Evolutionary conservation across 2,888 invertebrate genomes (phyloP).

Genomic region (Nysson spinosus): DNA sequence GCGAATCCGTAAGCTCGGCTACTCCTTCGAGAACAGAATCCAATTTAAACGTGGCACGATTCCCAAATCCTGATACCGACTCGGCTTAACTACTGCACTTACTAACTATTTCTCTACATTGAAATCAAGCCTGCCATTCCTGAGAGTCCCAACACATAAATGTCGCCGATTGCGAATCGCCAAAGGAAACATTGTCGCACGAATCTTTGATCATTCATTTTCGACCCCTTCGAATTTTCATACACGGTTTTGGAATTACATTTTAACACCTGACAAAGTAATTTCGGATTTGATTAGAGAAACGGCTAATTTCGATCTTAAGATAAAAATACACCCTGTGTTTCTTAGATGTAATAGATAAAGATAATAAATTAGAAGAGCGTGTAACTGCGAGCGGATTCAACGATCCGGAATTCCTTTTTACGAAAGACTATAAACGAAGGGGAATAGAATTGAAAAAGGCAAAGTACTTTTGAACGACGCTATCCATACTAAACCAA

Average conservation of each 20-base stretch:
- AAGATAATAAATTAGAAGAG: not conserved
- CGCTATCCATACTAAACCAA: constrained; percentile 6
- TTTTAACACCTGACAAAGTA: too few relatives aligned
- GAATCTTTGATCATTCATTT: too few relatives aligned
- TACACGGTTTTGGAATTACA: too few relatives aligned
- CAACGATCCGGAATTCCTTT: not conserved
- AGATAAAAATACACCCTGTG: too few relatives aligned
- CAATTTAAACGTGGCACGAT: constrained; percentile 67
- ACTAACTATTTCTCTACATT: constrained; percentile 30
- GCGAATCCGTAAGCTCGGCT: constrained; percentile 52
- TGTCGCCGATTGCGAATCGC: not conserved
- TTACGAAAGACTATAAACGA: not conserved
- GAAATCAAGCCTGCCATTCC: constrained; percentile 16
- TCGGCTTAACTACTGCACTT: constrained; percentile 37
- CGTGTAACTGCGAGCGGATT: not conserved
- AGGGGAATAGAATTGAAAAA: constrained; percentile 5
- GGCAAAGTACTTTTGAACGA: constrained; percentile 1
- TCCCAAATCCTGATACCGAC: constrained; percentile 61
- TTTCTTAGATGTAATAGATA: too few relatives aligned
- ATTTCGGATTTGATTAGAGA: too few relatives aligned
- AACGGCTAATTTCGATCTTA: too few relatives aligned
- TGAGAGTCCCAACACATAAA: constrained; percentile 6
- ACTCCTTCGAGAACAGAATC: constrained; percentile 63
- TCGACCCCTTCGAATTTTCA: too few relatives aligned
- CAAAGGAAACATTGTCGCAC: not conserved